Evolutionary conservation across 2,888 invertebrate species (phyloP), one percentile per base, ranked within the genome.

Genomic region (Melieria omissa): DNA sequence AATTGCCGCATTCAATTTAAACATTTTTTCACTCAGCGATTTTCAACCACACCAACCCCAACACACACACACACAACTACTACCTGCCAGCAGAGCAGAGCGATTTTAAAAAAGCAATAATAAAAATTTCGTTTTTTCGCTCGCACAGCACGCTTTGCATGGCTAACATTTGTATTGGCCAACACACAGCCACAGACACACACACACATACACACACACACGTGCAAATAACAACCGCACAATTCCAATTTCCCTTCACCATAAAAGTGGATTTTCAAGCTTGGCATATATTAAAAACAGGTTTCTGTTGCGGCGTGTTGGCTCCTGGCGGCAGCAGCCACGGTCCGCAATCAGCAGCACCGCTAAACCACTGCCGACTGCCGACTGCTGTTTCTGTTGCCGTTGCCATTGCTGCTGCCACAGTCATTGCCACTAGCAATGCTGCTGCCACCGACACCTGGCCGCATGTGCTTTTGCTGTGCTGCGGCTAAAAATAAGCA

Each of bases 161-260:
- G 12, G 52, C n/a, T 9, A 14, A n/a, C 52, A 52, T 52, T 52
- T 52, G n/a, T 14, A 52, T 14, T 29, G 29, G 29, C 29, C 29
- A 29, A 29, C 29, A 29, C 29, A 29, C 29, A 29, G 2, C 2
- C 29, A 29, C 29, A 2, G 29, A 29, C 29, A 16, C 16, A 16
- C 1, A 16, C 16, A 29, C 29, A 29, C 29, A 16, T 2, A 16
- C 1, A 16, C 16, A 29, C 29, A 29, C 29, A 29, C 29, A 29
- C 29, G 29, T 29, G 29, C 29, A 29, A 29, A 29, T 29, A 29
- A 52, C 8, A 52, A 52, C 52, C 52, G 52, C 52, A 52, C 52
- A 52, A 52, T 52, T 52, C 52, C 52, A 52, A 52, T 52, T 52
- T 52, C 52, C 52, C 52, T 52, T 52, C 9, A 52, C 52, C 52